Evolutionary conservation across 2,797 vertebrate genomes (phyloP), one percentile per base, ranked within the genome.

Genomic region (Malurus leucopterus): DNA sequence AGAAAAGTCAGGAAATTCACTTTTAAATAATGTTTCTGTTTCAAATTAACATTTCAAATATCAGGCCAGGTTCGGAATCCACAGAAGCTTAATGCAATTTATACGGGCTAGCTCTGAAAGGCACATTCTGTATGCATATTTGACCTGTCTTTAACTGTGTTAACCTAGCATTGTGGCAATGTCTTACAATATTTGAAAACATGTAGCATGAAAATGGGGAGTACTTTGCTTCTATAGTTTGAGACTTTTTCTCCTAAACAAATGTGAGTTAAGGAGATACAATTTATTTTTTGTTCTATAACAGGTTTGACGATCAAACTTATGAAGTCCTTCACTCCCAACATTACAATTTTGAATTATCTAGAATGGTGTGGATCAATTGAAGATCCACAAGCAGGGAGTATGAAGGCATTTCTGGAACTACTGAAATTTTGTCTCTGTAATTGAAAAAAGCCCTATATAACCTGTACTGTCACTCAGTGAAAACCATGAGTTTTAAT

Each of bases 301-400:
- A 46, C 4, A 68, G 3, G 7, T 80, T 77, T 3, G 2, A 8
- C 18, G 27, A 24, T 70, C 38, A 78, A 91, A 75, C 11, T 29
- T 55, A 12, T 64, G 15, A 78, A 70, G 11, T 13, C 19, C 19
- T 63, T 18, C 19, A 53, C 6, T 11, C 63, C 12, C 26, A 78
- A 29, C 1, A 5, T 55, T 40, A 64, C 0, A 0, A 53, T 46
- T 76, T 50, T 36, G 26, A 53, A 53, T 67, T 70, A 34, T 44
- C 20, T 63, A 65, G 34, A 81, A 70, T 32, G 1, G 36, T 71
- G 80, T 77, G 30, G 11, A 36, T 70, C 15, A 51, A 2, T 4
- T 67, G 15, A 71, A 76, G 23, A 6, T 64, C 62, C 44, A 43
- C 6, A 76, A 3, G 1, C 26, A 57, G 16, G 7, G 12, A 73